These are phyloP conservation scores for Drosophila equinoxialis DNA, from an alignment of 1,140 invertebrate species.

Conservation along the genomic window DNA sequence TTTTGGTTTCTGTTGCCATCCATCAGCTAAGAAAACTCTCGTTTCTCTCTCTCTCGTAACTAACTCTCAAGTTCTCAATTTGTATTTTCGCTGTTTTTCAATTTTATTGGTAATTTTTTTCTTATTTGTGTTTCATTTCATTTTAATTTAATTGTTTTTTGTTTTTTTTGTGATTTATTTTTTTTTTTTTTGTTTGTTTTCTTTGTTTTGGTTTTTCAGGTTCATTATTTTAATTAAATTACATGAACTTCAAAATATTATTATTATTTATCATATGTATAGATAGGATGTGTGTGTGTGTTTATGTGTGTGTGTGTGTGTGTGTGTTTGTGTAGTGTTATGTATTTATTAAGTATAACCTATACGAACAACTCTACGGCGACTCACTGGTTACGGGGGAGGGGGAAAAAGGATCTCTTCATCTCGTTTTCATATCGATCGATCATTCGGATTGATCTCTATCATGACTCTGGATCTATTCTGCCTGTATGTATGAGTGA, in stretches of 20 bases:
- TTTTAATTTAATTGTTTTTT: conserved; percentile 25
- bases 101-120: conserved; percentile 36
- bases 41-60: neutral
- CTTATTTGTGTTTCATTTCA: conserved; percentile 29
- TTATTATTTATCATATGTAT: conserved; percentile 67
- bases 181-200: conserved; percentile 41
- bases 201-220: conserved; percentile 65
- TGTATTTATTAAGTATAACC: conserved; percentile 75
- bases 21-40: conserved; percentile 2
- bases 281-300: conserved; percentile 67
- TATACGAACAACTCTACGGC: conserved; percentile 66
- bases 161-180: conserved; percentile 33
- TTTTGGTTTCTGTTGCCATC: neutral
- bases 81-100: conserved; percentile 30
- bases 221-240: conserved; percentile 82
- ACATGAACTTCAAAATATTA: conserved; percentile 82
- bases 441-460: neutral
- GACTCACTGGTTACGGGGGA: conserved; percentile 22
- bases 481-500: neutral
- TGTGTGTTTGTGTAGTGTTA: conserved; percentile 61
- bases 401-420: conserved; percentile 15
- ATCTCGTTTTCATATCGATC: conserved; percentile 16
- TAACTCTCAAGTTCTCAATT: conserved; percentile 15
- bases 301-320: neutral
- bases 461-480: neutral